These are phyloP conservation scores for Nannobrachium achirus DNA, from an alignment of 2,113 vertebrate genomes.

Conservation along the genomic window DNA sequence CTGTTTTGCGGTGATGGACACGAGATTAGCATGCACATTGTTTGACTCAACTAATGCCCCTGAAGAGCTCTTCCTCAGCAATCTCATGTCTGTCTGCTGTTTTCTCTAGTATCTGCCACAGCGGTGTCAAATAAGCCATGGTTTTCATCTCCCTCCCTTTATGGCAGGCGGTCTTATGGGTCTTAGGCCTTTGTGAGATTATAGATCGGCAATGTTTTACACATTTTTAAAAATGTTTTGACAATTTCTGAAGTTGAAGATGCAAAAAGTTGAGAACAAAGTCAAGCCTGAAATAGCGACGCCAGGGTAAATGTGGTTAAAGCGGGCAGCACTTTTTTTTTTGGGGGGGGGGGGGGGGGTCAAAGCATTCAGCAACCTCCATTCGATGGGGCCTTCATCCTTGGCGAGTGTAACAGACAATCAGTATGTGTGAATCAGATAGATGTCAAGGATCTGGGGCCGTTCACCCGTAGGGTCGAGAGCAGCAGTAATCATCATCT, in stretches of 20 bases:
- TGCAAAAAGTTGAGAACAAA: too few relatives aligned
- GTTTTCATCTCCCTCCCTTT: conserved; percentile 62
- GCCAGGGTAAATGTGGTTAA: conserved; percentile 45
- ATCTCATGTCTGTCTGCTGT: conserved; percentile 48
- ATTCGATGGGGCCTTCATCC: conserved; percentile 61
- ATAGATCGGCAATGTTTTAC: too few relatives aligned
- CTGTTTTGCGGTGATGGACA: conserved; percentile 62
- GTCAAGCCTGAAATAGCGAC: too few relatives aligned
- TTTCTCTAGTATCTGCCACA: conserved; percentile 55
- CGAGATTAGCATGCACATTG: conserved; percentile 64
- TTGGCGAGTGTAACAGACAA: conserved; percentile 67
- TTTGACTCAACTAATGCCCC: conserved; percentile 48
- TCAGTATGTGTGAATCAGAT: conserved; percentile 61
- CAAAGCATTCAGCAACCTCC: conserved; percentile 61
- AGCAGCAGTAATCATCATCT: conserved; percentile 43
- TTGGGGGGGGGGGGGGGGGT: conserved; percentile 33
- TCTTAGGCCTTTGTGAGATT: too few relatives aligned
- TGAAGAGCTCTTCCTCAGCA: conserved; percentile 52
- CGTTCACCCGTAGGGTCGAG: conserved; percentile 50
- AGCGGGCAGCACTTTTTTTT: conserved; percentile 56
- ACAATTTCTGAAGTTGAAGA: too few relatives aligned
- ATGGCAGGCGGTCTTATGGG: too few relatives aligned
- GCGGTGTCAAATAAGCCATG: conserved; percentile 54
- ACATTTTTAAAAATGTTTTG: too few relatives aligned
- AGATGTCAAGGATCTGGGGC: conserved; percentile 48